Evolutionary conservation across 2,797 vertebrate species (phyloP).

Genomic region (Sebastes kiyomatsui): DNA sequence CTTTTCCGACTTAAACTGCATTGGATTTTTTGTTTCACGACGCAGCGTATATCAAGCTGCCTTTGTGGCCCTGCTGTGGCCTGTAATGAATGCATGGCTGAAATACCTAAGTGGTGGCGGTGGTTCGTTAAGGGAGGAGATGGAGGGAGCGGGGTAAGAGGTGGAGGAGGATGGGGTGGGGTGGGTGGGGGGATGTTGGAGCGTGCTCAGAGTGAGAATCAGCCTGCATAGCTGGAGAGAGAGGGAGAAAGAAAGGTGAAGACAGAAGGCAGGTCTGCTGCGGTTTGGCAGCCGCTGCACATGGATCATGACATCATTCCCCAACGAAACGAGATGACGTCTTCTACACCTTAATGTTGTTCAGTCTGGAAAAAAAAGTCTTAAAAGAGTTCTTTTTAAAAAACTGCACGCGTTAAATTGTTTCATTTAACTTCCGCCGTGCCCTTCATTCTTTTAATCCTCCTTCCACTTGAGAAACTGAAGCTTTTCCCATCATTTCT

Average conservation of each 20-base stretch:
- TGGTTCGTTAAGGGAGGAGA: slow-evolving; percentile 53
- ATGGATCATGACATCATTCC: slow-evolving; percentile 63
- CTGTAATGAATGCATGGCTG: slow-evolving; percentile 69
- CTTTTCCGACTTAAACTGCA: slow-evolving; percentile 55
- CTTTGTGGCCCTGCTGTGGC: slow-evolving; percentile 55
- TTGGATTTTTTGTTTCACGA: slow-evolving; percentile 61
- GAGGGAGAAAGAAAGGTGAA: slow-evolving; percentile 47
- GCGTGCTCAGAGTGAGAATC: slow-evolving; percentile 67
- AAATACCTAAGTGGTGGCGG: slow-evolving; percentile 62
- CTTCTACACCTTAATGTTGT: slow-evolving; percentile 13
- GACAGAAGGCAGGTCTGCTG: slow-evolving; percentile 59
- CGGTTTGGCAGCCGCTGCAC: slow-evolving; percentile 53
- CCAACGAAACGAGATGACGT: slow-evolving; percentile 16
- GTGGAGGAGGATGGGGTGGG: neutral
- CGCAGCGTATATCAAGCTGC: slow-evolving; percentile 52
- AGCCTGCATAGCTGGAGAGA: slow-evolving; percentile 40
- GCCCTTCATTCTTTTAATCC: slow-evolving; percentile 46
- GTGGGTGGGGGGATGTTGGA: neutral
- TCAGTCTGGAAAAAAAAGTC: neutral
- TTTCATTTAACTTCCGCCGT: slow-evolving; percentile 45
- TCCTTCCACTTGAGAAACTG: slow-evolving; percentile 14
- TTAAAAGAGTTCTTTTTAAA: neutral
- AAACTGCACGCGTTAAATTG: slow-evolving; percentile 15
- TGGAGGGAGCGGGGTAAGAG: slow-evolving; percentile 3
- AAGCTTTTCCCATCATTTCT: slow-evolving; percentile 24